Evolutionary conservation across 2,113 vertebrate species (phyloP), one percentile per base, ranked within the genome.

Genomic region (Eulemur rufifrons): DNA sequence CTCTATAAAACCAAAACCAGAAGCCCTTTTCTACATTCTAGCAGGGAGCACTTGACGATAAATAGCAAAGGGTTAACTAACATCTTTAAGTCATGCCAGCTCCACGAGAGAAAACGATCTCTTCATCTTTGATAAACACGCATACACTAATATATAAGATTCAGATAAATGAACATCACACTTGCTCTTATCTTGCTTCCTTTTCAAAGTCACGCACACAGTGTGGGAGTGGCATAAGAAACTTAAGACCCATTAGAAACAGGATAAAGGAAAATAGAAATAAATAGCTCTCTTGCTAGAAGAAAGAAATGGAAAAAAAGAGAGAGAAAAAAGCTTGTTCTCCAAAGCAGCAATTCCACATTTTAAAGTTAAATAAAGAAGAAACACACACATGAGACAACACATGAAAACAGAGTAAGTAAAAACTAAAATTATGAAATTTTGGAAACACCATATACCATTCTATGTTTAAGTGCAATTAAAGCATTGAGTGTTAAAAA

Each of bases 231-330:
- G 8, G 50, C 64, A 50, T 92, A 71, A 86, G 84, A 88, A 90
- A 1, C 20, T 56, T 91, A 63, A 47, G 73, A 73, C 9, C 14
- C 18, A 64, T 50, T 82, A 54, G 32, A 91, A 92, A 84, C 17
- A 80, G 13, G 27, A 71, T 56, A 12, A 77, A 96, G 91, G 64
- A 80, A 71, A 97, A 63, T 20, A 68, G 8, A 97, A 96, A 6
- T 66, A 86, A 90, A 32, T 80, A 64, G 39, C 61, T 86, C 27
- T 86, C 61, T 54, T 71, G 76, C 13, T 15, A 47, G 18, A 93
- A 8, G 37, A 91, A 74, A 94, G 42, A 91, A 27, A 87, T 63
- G 17, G 56, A 29, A 82, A 84, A 42, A 74, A 27, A 45, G 13
- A 25, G 23, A 89, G 47, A 77, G 45, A 45, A 39, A 71, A 74